A percentile compares a stretch with the other conserved stretches of the same genome.
Evolutionary conservation across 2,888 invertebrate species (phyloP).

Genomic region (Rhaphigaster nebulosa): DNA sequence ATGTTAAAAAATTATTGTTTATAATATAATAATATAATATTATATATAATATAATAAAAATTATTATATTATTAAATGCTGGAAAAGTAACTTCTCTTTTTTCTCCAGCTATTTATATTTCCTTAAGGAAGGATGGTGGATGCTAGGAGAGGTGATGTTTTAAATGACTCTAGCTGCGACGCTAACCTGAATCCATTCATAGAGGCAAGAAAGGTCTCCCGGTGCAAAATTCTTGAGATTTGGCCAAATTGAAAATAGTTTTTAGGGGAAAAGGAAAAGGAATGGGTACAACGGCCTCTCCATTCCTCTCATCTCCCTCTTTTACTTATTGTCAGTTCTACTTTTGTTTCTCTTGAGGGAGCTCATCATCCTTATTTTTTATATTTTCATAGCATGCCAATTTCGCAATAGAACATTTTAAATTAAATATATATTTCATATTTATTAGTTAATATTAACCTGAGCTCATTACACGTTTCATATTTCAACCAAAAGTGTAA

Average conservation of each 20-base stretch:
- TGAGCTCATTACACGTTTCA: too few species aligned
- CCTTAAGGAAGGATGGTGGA: background rate
- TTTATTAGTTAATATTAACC: too few species aligned
- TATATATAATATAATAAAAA: too few species aligned
- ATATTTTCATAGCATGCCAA: background rate
- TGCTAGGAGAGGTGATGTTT: background rate
- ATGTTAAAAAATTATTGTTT: too few species aligned
- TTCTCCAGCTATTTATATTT: too few species aligned
- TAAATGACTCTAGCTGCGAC: background rate
- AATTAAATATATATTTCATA: too few species aligned
- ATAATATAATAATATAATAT: too few species aligned
- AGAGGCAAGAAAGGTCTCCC: background rate
- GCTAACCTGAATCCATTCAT: slow-evolving; percentile 20
- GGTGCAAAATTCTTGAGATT: slow-evolving; percentile 48
- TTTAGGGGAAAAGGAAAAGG: slow-evolving; percentile 46
- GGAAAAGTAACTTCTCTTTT: too few species aligned
- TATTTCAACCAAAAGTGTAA: too few species aligned
- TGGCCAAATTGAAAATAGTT: slow-evolving; percentile 49
- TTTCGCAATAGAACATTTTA: too few species aligned
- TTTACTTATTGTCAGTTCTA: background rate
- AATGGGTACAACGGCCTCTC: slow-evolving; percentile 24
- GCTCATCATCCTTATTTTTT: background rate
- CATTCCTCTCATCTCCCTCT: background rate
- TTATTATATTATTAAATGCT: too few species aligned
- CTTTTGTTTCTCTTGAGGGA: background rate